A percentile compares a stretch with the other conserved stretches of the same genome.
Evolutionary conservation across 2,113 vertebrate species (phyloP).

Genomic region (Okapia johnstoni): DNA sequence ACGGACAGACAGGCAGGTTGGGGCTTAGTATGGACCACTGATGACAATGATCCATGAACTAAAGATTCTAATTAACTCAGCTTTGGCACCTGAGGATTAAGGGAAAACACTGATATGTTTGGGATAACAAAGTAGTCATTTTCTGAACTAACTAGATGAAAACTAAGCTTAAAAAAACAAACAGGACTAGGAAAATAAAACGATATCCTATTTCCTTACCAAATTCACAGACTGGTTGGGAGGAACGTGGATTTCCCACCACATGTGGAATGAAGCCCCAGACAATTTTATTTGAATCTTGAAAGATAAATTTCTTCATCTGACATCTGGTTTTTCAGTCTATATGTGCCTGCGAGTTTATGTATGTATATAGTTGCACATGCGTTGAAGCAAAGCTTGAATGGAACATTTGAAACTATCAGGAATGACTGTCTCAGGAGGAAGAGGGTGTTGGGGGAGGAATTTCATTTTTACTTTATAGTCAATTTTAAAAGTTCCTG

Average conservation of each 20-base stretch:
- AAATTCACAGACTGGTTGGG: neutral
- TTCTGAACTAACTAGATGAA: neutral
- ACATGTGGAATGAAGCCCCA: neutral
- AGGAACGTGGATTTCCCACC: neutral
- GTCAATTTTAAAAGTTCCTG: neutral
- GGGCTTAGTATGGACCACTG: too few species aligned
- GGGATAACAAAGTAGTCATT: neutral
- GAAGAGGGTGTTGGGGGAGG: accelerated
- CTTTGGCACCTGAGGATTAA: neutral
- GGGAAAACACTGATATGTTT: neutral
- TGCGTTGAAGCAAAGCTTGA: neutral
- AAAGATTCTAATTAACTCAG: neutral
- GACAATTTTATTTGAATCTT: constrained; percentile 1
- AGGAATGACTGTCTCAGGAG: neutral
- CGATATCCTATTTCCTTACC: accelerated
- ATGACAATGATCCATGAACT: neutral
- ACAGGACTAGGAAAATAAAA: neutral
- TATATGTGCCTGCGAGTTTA: neutral
- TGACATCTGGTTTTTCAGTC: neutral
- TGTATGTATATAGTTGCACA: neutral
- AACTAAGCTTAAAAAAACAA: neutral
- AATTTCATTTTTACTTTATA: neutral
- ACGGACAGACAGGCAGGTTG: neutral
- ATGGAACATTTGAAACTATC: neutral
- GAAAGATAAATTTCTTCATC: constrained; percentile 26